These are phyloP conservation scores for Xestia ashworthii DNA, from an alignment of 2,888 invertebrate genomes.

Conservation along the genomic window DNA sequence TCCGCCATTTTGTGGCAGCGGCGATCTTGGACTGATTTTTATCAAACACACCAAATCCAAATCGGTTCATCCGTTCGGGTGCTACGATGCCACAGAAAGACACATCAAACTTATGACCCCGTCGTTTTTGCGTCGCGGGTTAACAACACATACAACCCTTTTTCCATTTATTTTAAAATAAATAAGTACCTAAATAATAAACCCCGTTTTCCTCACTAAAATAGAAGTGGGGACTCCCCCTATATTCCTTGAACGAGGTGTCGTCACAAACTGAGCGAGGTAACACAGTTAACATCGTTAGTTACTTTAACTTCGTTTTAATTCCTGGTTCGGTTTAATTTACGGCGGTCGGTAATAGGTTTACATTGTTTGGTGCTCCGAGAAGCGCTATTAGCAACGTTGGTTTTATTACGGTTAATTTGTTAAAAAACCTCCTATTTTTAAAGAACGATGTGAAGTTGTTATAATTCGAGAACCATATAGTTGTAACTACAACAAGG, in stretches of 20 bases:
- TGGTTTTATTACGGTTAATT: background rate
- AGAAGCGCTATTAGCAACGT: slow-evolving; percentile 21
- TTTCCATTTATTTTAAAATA: too few species aligned
- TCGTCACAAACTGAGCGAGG: slow-evolving; percentile 57
- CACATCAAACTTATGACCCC: too few species aligned
- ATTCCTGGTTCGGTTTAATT: slow-evolving; percentile 60
- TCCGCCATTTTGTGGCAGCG: too few species aligned
- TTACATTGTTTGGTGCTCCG: slow-evolving; percentile 51
- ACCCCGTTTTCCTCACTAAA: background rate
- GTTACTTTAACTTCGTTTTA: slow-evolving; percentile 60
- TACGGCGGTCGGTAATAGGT: slow-evolving; percentile 50
- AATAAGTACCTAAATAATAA: background rate
- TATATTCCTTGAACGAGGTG: slow-evolving; percentile 34
- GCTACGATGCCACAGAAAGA: too few species aligned
- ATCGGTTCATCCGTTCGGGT: too few species aligned
- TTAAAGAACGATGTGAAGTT: too few species aligned
- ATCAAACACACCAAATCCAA: too few species aligned
- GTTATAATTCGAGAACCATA: background rate
- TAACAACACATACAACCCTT: too few species aligned
- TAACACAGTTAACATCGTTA: slow-evolving; percentile 51
- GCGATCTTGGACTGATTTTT: too few species aligned
- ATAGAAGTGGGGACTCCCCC: background rate
- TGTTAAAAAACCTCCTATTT: background rate
- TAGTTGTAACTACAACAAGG: background rate
- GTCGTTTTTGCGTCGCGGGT: too few species aligned